Base-by-base conservation (phyloP, 23 tunicate genomes). In the Styela plicata region DNA sequence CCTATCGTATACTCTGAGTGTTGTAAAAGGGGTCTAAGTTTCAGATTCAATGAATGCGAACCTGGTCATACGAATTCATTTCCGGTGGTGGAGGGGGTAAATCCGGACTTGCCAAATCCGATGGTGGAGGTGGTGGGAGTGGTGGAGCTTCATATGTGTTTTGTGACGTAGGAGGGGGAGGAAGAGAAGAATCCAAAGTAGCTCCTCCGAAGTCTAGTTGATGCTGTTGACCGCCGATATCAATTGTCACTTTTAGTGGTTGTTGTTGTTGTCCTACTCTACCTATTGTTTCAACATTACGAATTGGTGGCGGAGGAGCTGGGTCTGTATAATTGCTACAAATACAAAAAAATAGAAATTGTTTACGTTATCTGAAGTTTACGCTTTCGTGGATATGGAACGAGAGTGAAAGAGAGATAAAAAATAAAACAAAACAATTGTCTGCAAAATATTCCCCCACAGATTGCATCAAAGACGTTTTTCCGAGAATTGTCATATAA, bases 191-290 rank as follows among this genome's bases (percentile, higher is more conserved):
- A 63, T 28, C 82, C 0, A 74, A 69, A 13, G 35, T 24, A 32
- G 79, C 69, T 27, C 83, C 70, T 22, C 97, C 90, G 65, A 86
- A 86, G 37, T 86, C 97, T 20, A 91, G 73, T 5, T 63, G 63
- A 7, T 91, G 90, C 78, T 86, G 64, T 75, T 90, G 74, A 13
- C 89, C 96, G 3, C 89, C 96, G 33, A 90, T 85, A 61, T 90
- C 96, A 17, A 90, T 57, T 13, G 96, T 81, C 68, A 90, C 78
- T 57, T 90, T 85, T 2, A 85, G 34, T 10, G 74, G 81, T 44
- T 52, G 66, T 74, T 27, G 16, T 27, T 20, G 63, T n/a, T 44
- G 22, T 13, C 29, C 22, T 0, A 67, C 23, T 67, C n/a, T 25
- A 18, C 31, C 31, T 67, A 28, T 67, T 67, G 30, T 67, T 16